Conservation (phyloP, 2,888 invertebrate species). For the Melanotus villosus region DNA sequence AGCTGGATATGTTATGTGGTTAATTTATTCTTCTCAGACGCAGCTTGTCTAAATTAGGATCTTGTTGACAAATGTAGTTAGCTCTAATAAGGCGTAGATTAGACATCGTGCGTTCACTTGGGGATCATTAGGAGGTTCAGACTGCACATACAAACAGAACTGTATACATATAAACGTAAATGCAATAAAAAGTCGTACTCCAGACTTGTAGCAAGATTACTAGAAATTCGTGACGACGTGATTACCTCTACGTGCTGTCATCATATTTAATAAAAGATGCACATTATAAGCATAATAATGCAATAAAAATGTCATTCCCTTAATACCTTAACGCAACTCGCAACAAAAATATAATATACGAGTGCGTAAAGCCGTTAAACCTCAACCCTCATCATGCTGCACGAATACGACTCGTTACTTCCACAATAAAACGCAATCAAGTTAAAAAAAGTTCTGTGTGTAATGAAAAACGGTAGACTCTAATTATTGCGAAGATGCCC, state of each 20-base stretch:
- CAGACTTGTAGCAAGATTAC: not conserved
- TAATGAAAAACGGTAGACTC: constrained; percentile 50
- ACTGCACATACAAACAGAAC: constrained; percentile 3
- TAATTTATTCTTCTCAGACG: constrained; percentile 46
- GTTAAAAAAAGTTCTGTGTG: constrained; percentile 34
- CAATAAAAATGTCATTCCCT: constrained; percentile 36
- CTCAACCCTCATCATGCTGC: constrained; percentile 18
- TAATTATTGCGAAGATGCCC: constrained; percentile 53
- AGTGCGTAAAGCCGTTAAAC: constrained; percentile 10
- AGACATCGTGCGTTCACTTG: constrained; percentile 35
- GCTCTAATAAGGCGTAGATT: constrained; percentile 49
- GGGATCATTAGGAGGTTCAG: constrained; percentile 22
- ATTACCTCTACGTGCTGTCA: constrained; percentile 21
- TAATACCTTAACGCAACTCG: constrained; percentile 17
- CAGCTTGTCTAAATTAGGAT: constrained; percentile 48
- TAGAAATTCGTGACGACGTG: constrained; percentile 32
- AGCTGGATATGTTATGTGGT: constrained; percentile 9
- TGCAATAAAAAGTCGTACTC: too few relatives aligned
- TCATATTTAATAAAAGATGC: constrained; percentile 34
- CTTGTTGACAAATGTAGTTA: constrained; percentile 51
- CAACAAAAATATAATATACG: constrained; percentile 35
- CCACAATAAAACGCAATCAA: constrained; percentile 26
- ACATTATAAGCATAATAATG: constrained; percentile 33
- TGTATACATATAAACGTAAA: not conserved
- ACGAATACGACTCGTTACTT: constrained; percentile 3